Conservation (phyloP, 37 sponge, comb jelly and placozoan species). For the Diacarnus erythraeanus region DNA sequence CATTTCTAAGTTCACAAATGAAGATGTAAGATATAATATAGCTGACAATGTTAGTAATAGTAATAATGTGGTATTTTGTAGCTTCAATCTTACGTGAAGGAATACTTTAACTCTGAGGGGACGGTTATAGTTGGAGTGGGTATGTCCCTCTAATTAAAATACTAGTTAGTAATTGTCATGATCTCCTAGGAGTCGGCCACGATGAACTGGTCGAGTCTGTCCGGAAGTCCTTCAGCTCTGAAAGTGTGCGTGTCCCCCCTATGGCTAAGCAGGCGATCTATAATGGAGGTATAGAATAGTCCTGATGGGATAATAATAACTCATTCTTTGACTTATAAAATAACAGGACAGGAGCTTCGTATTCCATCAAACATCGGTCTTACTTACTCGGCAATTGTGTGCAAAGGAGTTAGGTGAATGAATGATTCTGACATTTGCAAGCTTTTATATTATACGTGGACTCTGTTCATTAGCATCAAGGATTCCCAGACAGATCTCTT, state of each 20-base stretch:
- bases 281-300: slow-evolving; percentile 55
- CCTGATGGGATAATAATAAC: background rate
- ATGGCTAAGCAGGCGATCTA: slow-evolving; percentile 34
- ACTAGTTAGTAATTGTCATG: background rate
- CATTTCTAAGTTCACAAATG: slow-evolving; percentile 19
- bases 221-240: slow-evolving; percentile 28
- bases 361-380: slow-evolving; percentile 26
- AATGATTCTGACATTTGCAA: background rate
- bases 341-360: slow-evolving; percentile 60
- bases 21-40: slow-evolving; percentile 59
- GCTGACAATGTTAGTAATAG: too few species aligned
- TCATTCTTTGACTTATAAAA: background rate
- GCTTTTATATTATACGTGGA: background rate
- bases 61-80: too few species aligned
- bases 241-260: background rate
- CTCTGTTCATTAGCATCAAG: background rate
- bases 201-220: slow-evolving; percentile 47
- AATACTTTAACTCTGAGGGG: slow-evolving; percentile 38
- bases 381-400: slow-evolving; percentile 54
- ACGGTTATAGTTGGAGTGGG: slow-evolving; percentile 75
- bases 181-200: slow-evolving; percentile 55
- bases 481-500: slow-evolving; percentile 29
- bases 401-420: slow-evolving; percentile 64
- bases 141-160: slow-evolving; percentile 18
- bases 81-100: slow-evolving; percentile 55